Conservation (phyloP, 2,888 invertebrate species). For the Cylloceria caligata region DNA sequence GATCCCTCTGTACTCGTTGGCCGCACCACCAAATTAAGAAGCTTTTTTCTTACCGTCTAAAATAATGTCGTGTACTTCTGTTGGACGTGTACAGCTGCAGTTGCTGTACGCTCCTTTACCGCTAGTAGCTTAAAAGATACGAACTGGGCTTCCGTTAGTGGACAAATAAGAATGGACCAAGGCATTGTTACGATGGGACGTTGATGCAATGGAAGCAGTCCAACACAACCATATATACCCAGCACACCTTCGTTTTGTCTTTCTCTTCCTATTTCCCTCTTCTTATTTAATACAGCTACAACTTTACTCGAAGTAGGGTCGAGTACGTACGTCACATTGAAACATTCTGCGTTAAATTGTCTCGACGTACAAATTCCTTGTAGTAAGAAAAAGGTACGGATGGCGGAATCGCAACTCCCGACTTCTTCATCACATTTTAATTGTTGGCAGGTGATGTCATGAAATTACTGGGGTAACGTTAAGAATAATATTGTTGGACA, state of each 20-base stretch:
- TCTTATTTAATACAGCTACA: slow-evolving; percentile 8
- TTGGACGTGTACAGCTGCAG: not conserved
- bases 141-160: slow-evolving; percentile 35
- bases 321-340: slow-evolving; percentile 6
- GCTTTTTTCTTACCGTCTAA: slow-evolving; percentile 39
- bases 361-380: slow-evolving; percentile 30
- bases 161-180: slow-evolving; percentile 36
- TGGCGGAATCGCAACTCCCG: no score
- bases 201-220: slow-evolving; percentile 37
- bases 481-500: no score
- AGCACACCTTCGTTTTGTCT: not conserved
- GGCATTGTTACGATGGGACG: slow-evolving; percentile 28
- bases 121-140: slow-evolving; percentile 36
- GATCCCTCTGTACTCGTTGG: slow-evolving; percentile 20
- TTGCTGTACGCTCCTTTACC: not conserved
- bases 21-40: slow-evolving; percentile 51
- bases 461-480: no score
- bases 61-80: slow-evolving; percentile 44
- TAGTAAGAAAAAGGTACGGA: slow-evolving; percentile 3
- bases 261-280: not conserved
- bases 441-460: no score
- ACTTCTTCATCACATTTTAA: no score
- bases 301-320: not conserved
- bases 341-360: slow-evolving; percentile 35
- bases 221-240: not conserved